A percentile compares a stretch with the other conserved stretches of the same genome.
Conservation (phyloP, 2,888 invertebrate genomes). For the Parnassius smintheus region DNA sequence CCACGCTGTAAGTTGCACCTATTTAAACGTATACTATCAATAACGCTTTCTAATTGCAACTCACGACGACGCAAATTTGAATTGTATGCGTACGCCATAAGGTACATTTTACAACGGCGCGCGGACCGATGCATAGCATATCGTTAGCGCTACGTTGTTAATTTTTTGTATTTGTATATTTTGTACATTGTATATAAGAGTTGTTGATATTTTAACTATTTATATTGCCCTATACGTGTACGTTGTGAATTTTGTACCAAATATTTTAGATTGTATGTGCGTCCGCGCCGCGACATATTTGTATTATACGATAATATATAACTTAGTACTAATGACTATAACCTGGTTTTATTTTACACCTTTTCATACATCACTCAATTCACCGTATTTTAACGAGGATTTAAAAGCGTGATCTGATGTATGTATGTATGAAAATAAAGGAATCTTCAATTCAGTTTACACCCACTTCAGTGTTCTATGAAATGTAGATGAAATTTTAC, state of each 20-base stretch:
- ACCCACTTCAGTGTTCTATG: too few species aligned
- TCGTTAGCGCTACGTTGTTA: constrained; percentile 57
- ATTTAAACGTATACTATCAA: background rate
- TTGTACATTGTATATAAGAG: constrained; percentile 77
- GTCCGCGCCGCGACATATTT: constrained; percentile 31
- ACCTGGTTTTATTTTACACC: constrained; percentile 6
- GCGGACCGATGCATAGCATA: constrained; percentile 33
- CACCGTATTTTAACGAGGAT: too few species aligned
- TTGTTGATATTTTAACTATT: constrained; percentile 78
- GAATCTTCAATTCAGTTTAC: too few species aligned
- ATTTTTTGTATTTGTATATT: constrained; percentile 72
- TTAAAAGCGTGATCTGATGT: too few species aligned
- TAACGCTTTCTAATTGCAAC: background rate
- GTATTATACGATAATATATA: constrained; percentile 39
- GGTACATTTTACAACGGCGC: background rate
- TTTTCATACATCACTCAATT: too few species aligned
- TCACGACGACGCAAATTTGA: background rate
- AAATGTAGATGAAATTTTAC: too few species aligned
- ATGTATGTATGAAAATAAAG: too few species aligned
- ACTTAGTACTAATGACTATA: constrained; percentile 28
- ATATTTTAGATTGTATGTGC: constrained; percentile 52
- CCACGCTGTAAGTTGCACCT: background rate
- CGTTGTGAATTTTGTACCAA: constrained; percentile 79
- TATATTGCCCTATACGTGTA: constrained; percentile 66
- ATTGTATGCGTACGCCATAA: constrained; percentile 28